Conservation (phyloP, 2,888 invertebrate genomes). For the Micoletzkya japonica region DNA sequence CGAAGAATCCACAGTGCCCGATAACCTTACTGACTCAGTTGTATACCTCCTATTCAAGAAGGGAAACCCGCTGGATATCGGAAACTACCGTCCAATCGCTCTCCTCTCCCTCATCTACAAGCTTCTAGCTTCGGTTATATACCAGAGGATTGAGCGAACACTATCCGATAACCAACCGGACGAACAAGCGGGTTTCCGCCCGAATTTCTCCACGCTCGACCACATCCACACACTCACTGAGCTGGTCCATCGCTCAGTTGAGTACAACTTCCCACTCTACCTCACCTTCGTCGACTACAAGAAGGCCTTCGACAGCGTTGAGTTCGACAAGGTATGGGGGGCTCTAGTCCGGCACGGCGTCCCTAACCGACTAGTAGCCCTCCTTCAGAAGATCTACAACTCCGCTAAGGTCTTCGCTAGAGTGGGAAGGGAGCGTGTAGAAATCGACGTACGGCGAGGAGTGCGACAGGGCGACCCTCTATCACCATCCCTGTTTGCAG, state of each 20-base stretch:
- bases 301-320: conserved; percentile 33
- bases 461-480: conserved; percentile 29
- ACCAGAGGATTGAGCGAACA: neutral
- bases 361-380: neutral
- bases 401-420: neutral
- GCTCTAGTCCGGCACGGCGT: conserved; percentile 21
- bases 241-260: conserved; percentile 2
- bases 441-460: conserved; percentile 22
- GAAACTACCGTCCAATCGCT: conserved; percentile 34
- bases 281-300: conserved; percentile 33
- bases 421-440: neutral
- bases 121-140: neutral
- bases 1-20: conserved; percentile 15
- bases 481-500: conserved; percentile 30
- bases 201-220: conserved; percentile 26
- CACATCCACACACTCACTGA: conserved; percentile 23
- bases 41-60: conserved; percentile 32
- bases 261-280: conserved; percentile 30
- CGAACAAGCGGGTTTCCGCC: conserved; percentile 28
- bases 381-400: neutral
- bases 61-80: conserved; percentile 27
- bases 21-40: conserved; percentile 3
- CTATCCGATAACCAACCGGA: neutral
- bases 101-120: conserved; percentile 29
- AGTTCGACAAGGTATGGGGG: conserved; percentile 24